Conservation (phyloP, 2,888 invertebrate species). For the Doris montereyensis region DNA sequence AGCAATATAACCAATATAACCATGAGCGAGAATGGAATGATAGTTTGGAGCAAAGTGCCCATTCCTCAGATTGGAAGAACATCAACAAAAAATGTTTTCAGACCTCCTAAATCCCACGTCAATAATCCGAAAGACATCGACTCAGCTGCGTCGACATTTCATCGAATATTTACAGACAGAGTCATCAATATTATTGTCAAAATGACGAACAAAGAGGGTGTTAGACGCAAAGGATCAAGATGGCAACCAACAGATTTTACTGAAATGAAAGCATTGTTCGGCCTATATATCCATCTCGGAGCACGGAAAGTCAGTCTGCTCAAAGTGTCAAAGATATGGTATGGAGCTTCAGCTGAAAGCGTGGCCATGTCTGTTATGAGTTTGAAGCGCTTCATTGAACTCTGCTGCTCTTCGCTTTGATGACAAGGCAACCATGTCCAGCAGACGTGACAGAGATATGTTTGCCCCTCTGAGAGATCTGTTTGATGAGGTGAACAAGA, state of each 20-base stretch:
- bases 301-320: conserved; percentile 3
- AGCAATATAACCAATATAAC: too few relatives aligned
- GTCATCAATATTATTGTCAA: conserved; percentile 1
- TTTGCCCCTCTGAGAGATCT: conserved; percentile 33
- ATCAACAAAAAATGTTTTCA: neutral
- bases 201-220: conserved; percentile 33
- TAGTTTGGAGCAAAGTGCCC: neutral
- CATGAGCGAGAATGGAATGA: neutral
- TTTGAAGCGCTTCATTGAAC: conserved; percentile 3
- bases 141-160: neutral
- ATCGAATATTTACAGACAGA: neutral
- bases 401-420: conserved; percentile 18
- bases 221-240: neutral
- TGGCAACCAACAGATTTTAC: neutral
- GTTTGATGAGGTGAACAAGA: conserved; percentile 22
- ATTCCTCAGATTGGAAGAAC: neutral
- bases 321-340: neutral
- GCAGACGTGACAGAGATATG: conserved; percentile 8
- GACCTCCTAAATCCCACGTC: neutral
- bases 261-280: conserved; percentile 12
- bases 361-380: neutral
- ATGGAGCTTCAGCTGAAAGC: neutral
- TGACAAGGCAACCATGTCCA: conserved; percentile 19
- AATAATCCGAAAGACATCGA: neutral
- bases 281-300: conserved; percentile 9